Conservation (phyloP, 2,888 invertebrate genomes). For the Dicycla oo region DNA sequence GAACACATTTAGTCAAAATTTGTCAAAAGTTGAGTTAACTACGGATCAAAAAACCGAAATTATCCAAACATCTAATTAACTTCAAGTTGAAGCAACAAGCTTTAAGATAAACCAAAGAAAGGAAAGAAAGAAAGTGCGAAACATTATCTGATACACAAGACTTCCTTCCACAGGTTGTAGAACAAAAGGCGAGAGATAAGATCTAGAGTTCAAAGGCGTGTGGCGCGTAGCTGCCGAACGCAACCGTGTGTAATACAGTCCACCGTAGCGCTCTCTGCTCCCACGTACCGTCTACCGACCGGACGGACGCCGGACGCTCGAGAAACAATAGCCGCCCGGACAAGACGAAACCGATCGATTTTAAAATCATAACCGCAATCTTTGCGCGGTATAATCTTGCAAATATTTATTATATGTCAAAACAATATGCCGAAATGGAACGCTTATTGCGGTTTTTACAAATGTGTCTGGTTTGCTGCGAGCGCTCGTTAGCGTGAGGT, state of each 20-base stretch:
- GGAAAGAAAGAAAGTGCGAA: slow-evolving; percentile 5
- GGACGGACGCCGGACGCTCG: slow-evolving; percentile 66
- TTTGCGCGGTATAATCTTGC: slow-evolving; percentile 85
- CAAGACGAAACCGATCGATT: slow-evolving; percentile 81
- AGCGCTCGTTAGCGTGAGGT: slow-evolving; percentile 90
- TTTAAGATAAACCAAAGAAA: slow-evolving; percentile 16
- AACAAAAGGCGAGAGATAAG: slow-evolving; percentile 61
- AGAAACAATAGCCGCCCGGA: slow-evolving; percentile 78
- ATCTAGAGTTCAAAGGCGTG: slow-evolving; percentile 70
- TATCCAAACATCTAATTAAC: not conserved
- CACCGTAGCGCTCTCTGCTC: slow-evolving; percentile 68
- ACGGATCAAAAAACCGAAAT: too few relatives aligned
- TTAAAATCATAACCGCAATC: slow-evolving; percentile 85
- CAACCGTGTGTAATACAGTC: slow-evolving; percentile 88
- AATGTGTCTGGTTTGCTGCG: slow-evolving; percentile 88
- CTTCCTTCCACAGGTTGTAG: slow-evolving; percentile 55
- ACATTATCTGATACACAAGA: slow-evolving; percentile 43
- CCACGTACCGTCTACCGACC: slow-evolving; percentile 58
- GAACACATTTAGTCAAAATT: not conserved
- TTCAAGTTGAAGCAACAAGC: not conserved
- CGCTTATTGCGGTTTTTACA: slow-evolving; percentile 90
- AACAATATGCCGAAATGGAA: slow-evolving; percentile 90
- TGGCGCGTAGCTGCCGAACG: slow-evolving; percentile 79
- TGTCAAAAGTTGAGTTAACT: not conserved
- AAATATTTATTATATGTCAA: slow-evolving; percentile 91